Percentiles rank a stretch among this genome's conserved stretches.
Evolutionary conservation across 1,140 invertebrate genomes (phyloP).

Genomic region (Venustaconcha ellipsiformis): DNA sequence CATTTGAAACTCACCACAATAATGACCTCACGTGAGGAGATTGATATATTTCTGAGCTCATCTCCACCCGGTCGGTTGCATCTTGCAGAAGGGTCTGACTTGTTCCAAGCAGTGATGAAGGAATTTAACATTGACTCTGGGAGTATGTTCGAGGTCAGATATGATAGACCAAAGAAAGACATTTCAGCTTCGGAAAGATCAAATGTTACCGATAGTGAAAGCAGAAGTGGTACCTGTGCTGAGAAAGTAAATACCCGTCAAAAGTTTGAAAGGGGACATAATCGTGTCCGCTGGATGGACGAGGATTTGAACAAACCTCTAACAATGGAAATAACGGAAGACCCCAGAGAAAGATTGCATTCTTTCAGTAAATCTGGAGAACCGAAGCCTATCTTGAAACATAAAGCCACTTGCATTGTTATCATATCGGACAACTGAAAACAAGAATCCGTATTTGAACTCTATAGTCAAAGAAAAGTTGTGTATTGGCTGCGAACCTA

Average conservation of each 20-base stretch:
- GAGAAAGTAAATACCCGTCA: too few relatives aligned
- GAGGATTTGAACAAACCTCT: slow-evolving; percentile 23
- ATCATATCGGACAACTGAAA: too few relatives aligned
- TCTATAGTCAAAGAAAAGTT: too few relatives aligned
- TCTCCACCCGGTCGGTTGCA: slow-evolving; percentile 22
- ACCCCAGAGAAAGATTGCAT: neutral
- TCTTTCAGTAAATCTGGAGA: neutral
- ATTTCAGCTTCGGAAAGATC: too few relatives aligned
- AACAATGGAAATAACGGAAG: slow-evolving; percentile 12
- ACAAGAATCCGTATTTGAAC: too few relatives aligned
- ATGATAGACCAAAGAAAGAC: too few relatives aligned
- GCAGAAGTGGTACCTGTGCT: too few relatives aligned
- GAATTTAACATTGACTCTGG: slow-evolving; percentile 11
- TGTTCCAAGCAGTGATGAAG: slow-evolving; percentile 29
- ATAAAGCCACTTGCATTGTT: too few relatives aligned
- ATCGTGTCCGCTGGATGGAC: slow-evolving; percentile 28
- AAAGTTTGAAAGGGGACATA: neutral
- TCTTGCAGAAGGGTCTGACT: slow-evolving; percentile 24
- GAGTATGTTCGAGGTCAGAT: neutral
- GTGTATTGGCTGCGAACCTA: too few relatives aligned
- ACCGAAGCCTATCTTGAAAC: too few relatives aligned
- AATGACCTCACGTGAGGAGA: neutral
- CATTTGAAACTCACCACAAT: too few relatives aligned
- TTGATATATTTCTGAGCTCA: slow-evolving; percentile 4
- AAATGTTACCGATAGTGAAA: too few relatives aligned